A percentile compares a stretch with the other conserved stretches of the same genome.
These are phyloP conservation scores for Rhinichthys osculus DNA, from an alignment of 2,797 vertebrate species.

Conservation along the genomic window DNA sequence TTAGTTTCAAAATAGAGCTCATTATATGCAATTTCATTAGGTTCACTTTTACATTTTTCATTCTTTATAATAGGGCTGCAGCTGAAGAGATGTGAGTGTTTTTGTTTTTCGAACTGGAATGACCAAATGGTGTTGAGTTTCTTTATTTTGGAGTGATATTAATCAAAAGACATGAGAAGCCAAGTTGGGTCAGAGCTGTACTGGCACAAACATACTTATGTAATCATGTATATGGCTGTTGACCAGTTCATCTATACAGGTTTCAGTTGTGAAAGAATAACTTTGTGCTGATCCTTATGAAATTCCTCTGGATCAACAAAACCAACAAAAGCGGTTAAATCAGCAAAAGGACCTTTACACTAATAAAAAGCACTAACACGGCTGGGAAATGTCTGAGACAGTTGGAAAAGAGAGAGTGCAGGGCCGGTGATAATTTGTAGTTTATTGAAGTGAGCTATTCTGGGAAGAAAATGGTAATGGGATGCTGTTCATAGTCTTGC, in stretches of 20 bases:
- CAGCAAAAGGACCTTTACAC: slow-evolving; percentile 4
- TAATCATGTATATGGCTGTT: slow-evolving; percentile 18
- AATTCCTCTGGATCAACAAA: slow-evolving; percentile 32
- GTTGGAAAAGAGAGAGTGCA: background rate
- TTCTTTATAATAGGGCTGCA: background rate
- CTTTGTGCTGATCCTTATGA: slow-evolving; percentile 18
- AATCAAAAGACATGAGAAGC: slow-evolving; percentile 37
- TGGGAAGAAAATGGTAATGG: slow-evolving; percentile 5
- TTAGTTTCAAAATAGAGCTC: slow-evolving; percentile 18
- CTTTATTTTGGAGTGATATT: slow-evolving; percentile 38
- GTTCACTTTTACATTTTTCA: background rate
- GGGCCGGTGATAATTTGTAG: slow-evolving; percentile 1
- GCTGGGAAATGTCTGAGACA: slow-evolving; percentile 34
- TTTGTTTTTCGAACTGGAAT: slow-evolving; percentile 39
- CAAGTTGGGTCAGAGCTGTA: slow-evolving; percentile 2
- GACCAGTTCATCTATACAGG: slow-evolving; percentile 14
- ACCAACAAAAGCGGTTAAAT: slow-evolving; percentile 26
- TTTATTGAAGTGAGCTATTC: slow-evolving; percentile 1
- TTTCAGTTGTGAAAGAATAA: slow-evolving; percentile 29
- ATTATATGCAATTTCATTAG: background rate
- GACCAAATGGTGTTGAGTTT: slow-evolving; percentile 45
- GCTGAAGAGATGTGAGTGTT: slow-evolving; percentile 5
- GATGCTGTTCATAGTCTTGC: background rate
- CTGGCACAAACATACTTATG: slow-evolving; percentile 27
- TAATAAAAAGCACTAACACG: slow-evolving; percentile 2